Conservation (phyloP, 2,797 vertebrate species). For the Crocidura indochinensis region DNA sequence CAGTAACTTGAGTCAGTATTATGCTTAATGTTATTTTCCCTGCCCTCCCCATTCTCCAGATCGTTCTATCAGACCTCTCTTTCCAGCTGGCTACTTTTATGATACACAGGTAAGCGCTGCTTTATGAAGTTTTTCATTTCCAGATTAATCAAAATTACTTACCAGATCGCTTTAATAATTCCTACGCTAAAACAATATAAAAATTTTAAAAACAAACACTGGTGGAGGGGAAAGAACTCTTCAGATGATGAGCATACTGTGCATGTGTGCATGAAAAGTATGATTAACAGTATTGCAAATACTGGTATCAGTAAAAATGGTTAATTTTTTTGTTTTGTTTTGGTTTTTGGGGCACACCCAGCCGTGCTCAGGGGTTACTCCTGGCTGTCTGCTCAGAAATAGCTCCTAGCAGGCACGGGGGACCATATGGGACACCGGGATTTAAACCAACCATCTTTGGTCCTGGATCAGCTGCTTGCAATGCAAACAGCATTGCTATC, state of each 20-base stretch:
- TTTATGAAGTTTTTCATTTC: conserved; percentile 56
- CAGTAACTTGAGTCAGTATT: not conserved
- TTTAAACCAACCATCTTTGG: too few relatives aligned
- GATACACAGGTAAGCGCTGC: conserved; percentile 95
- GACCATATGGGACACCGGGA: too few relatives aligned
- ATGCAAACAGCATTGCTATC: too few relatives aligned
- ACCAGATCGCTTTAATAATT: conserved; percentile 45
- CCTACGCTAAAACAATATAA: not conserved
- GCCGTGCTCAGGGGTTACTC: too few relatives aligned
- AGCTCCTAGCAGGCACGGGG: too few relatives aligned
- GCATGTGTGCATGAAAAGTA: not conserved
- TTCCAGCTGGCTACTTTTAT: conserved; percentile 97
- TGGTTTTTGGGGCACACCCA: too few relatives aligned
- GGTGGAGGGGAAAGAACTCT: too few relatives aligned
- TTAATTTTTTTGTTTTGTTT: too few relatives aligned
- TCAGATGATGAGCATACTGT: too few relatives aligned
- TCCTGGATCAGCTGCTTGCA: too few relatives aligned
- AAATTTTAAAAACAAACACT: not conserved
- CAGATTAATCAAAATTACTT: conserved; percentile 39
- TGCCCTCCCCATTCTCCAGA: conserved; percentile 90
- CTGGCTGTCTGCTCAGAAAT: too few relatives aligned
- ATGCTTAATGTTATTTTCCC: conserved; percentile 25
- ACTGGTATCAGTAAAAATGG: conserved; percentile 46
- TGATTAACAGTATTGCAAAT: not conserved
- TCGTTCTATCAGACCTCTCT: conserved; percentile 96